Evolutionary conservation across 2,113 vertebrate genomes (phyloP).

Genomic region (Cisticola juncidis): DNA sequence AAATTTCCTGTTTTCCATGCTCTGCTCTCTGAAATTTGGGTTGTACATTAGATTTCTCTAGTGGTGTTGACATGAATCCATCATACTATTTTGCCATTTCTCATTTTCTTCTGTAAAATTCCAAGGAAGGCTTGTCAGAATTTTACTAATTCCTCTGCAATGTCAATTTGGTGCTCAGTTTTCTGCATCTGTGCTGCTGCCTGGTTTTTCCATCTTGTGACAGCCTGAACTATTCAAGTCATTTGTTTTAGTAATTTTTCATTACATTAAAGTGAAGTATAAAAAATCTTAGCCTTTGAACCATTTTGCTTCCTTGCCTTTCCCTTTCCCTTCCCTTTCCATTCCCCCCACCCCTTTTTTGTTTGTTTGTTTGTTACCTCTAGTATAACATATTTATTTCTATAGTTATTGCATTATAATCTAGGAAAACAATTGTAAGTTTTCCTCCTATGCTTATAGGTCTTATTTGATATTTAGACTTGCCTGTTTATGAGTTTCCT

Average conservation of each 20-base stretch:
- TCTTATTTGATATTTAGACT: background rate
- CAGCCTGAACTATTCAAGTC: background rate
- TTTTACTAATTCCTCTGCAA: background rate
- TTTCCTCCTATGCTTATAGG: background rate
- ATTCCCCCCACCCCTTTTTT: background rate
- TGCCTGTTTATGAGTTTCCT: background rate
- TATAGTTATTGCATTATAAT: background rate
- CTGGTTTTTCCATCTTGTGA: background rate
- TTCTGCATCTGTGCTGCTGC: background rate
- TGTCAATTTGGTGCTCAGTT: background rate
- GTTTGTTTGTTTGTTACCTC: background rate
- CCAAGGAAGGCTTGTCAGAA: accelerated
- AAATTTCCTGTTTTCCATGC: background rate
- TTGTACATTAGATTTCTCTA: background rate
- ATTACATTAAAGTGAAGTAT: background rate
- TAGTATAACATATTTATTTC: background rate
- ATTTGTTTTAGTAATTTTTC: background rate
- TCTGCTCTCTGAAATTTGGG: background rate
- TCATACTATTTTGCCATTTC: background rate
- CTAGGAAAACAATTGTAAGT: background rate
- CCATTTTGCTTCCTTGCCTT: background rate
- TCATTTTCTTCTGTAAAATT: background rate
- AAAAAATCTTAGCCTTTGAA: background rate
- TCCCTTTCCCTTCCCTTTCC: background rate
- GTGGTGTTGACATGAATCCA: background rate